These are phyloP conservation scores for Ceyx cyanopectus DNA, from an alignment of 2,113 vertebrate species.

Conservation along the genomic window DNA sequence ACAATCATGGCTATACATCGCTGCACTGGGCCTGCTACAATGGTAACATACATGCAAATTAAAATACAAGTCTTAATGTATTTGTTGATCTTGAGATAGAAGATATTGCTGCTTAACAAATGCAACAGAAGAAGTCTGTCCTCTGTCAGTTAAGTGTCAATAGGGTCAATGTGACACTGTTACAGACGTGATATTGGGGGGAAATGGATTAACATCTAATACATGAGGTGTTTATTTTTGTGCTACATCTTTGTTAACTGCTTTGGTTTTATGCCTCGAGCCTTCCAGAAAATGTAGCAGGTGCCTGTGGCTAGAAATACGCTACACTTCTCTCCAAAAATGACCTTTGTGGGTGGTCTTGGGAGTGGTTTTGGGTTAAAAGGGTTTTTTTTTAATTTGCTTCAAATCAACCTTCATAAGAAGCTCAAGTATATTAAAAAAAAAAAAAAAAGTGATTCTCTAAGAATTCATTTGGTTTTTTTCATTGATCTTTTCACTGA, in stretches of 20 bases:
- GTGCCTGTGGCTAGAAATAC: not conserved
- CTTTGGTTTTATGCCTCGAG: not conserved
- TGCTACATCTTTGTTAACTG: not conserved
- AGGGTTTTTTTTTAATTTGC: not conserved
- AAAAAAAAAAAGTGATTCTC: not conserved
- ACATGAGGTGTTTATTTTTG: not conserved
- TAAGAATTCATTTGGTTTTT: not conserved
- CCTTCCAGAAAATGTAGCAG: not conserved
- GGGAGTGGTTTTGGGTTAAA: not conserved
- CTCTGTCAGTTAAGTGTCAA: not conserved
- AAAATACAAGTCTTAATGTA: not conserved
- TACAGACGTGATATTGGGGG: not conserved
- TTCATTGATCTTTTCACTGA: not conserved
- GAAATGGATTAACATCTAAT: not conserved
- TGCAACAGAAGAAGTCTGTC: not conserved
- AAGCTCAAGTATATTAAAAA: not conserved
- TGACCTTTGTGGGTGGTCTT: not conserved
- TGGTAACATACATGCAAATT: conserved; percentile 76
- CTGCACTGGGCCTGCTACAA: conserved; percentile 99
- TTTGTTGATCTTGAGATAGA: not conserved
- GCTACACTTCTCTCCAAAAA: not conserved
- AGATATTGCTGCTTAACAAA: not conserved
- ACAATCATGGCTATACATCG: conserved; percentile 96
- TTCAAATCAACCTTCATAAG: not conserved
- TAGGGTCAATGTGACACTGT: not conserved